A percentile compares a stretch with the other conserved stretches of the same genome.
Evolutionary conservation across 2,797 vertebrate genomes (phyloP).

Genomic region (Cetoscarus ocellatus): DNA sequence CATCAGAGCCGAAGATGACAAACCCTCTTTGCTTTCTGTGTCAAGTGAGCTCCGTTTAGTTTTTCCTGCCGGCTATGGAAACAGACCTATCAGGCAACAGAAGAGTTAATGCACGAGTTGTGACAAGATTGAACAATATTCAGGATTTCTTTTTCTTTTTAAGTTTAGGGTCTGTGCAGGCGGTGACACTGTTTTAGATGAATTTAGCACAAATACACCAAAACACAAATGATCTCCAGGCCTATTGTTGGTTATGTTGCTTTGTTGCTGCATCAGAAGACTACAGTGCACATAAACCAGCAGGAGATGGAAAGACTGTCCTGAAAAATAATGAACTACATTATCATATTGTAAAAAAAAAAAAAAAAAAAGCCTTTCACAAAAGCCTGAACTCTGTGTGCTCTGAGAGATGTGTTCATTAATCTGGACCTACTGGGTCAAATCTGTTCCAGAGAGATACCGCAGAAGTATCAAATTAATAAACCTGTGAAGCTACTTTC

Average conservation of each 20-base stretch:
- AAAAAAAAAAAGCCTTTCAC: background rate
- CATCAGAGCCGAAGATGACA: too few relatives aligned
- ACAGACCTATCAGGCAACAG: too few relatives aligned
- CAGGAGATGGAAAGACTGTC: background rate
- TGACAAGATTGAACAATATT: too few relatives aligned
- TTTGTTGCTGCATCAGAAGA: background rate
- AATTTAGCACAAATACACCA: too few relatives aligned
- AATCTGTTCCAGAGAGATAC: background rate
- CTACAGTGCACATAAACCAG: background rate
- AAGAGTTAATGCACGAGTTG: too few relatives aligned
- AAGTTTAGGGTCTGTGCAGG: too few relatives aligned
- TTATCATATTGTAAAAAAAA: background rate
- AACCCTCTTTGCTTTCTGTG: too few relatives aligned
- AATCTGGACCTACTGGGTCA: background rate
- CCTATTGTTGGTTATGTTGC: background rate
- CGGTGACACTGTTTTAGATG: too few relatives aligned
- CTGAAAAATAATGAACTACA: background rate
- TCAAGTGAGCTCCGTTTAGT: too few relatives aligned
- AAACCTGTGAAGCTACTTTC: background rate
- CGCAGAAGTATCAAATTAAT: constrained; percentile 1
- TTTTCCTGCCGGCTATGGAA: too few relatives aligned
- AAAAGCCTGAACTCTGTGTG: background rate
- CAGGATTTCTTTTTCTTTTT: too few relatives aligned
- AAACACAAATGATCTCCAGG: too few relatives aligned
- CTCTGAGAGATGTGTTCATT: constrained; percentile 3